phyloP scores from a whole-genome alignment of 2,888 invertebrate genomes.

The Netelia fuscicornis region DNA sequence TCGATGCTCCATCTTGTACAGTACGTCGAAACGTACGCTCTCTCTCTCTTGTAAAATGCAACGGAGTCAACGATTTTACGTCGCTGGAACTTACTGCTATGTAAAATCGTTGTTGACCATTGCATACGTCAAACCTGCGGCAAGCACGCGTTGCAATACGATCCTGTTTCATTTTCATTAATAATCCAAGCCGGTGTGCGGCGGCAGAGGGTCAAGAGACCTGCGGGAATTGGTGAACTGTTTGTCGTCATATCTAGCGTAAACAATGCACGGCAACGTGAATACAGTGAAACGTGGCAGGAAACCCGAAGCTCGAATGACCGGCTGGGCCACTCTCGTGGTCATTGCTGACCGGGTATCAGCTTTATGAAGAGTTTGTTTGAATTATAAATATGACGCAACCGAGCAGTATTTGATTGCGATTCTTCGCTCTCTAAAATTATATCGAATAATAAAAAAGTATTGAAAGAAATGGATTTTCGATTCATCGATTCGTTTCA shows the following conservation, averaged over 20 bases:
- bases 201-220: constrained; percentile 40
- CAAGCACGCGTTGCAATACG: constrained; percentile 26
- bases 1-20: constrained; percentile 17
- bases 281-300: constrained; percentile 11
- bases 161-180: constrained; percentile 79
- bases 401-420: constrained; percentile 10
- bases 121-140: constrained; percentile 4
- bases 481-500: no score
- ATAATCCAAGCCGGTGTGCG: constrained; percentile 74
- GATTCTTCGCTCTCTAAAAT: no score
- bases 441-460: no score
- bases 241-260: constrained; percentile 37
- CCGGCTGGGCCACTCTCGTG: neutral
- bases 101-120: neutral
- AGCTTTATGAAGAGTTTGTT: constrained; percentile 47
- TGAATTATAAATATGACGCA: constrained; percentile 25
- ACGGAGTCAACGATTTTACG: constrained; percentile 14
- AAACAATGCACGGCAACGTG: constrained; percentile 52
- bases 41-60: constrained; percentile 10
- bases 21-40: constrained; percentile 22
- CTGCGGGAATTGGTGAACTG: constrained; percentile 32
- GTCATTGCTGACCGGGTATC: constrained; percentile 1
- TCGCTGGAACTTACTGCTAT: constrained; percentile 7
- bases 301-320: neutral
- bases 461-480: no score